Conservation (phyloP, 2,888 invertebrate genomes). For the Apodemia hepburni region DNA sequence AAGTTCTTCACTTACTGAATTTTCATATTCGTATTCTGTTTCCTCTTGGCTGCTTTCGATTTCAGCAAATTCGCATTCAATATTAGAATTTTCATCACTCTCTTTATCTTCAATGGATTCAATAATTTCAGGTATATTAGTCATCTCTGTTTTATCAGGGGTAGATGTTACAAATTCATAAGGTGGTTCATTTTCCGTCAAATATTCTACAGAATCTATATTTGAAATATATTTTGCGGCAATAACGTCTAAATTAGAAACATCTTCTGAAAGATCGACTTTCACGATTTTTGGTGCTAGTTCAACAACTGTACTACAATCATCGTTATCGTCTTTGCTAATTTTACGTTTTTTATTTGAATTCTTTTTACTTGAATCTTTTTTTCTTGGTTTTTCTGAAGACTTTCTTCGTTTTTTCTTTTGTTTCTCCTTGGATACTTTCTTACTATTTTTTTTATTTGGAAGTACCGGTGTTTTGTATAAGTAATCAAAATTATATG, state of each 20-base stretch:
- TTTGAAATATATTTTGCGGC: background rate
- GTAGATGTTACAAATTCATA: background rate
- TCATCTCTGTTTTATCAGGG: background rate
- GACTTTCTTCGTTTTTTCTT: slow-evolving; percentile 24
- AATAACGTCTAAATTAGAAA: background rate
- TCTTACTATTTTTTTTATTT: slow-evolving; percentile 20
- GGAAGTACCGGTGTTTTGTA: slow-evolving; percentile 30
- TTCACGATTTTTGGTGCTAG: slow-evolving; percentile 5
- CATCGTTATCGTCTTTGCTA: slow-evolving; percentile 25
- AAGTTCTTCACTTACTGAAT: background rate
- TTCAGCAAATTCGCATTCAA: slow-evolving; percentile 15
- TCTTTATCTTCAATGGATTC: background rate
- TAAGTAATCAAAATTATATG: slow-evolving; percentile 34
- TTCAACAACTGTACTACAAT: slow-evolving; percentile 21
- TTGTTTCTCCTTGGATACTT: slow-evolving; percentile 21
- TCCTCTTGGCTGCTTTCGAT: slow-evolving; percentile 24
- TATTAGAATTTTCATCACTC: slow-evolving; percentile 19
- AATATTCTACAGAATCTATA: background rate
- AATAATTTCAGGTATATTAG: slow-evolving; percentile 13
- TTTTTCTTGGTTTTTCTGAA: slow-evolving; percentile 16
- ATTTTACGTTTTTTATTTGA: slow-evolving; percentile 25
- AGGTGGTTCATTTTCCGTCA: background rate
- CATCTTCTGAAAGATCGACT: background rate
- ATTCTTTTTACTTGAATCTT: slow-evolving; percentile 20
- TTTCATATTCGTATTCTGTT: background rate